Evolutionary conservation across 2,113 vertebrate genomes (phyloP), one percentile per base, ranked within the genome.

Genomic region (Notothenia rossii): DNA sequence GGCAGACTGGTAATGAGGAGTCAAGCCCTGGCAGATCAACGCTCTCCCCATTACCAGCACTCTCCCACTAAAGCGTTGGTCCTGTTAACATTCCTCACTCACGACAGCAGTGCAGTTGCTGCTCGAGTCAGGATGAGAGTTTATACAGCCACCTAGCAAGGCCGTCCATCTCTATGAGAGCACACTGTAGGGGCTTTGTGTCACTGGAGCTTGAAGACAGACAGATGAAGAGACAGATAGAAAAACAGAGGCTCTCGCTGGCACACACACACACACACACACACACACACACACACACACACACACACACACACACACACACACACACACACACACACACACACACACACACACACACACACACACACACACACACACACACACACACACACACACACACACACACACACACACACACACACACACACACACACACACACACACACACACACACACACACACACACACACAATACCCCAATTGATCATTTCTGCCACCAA

Each of bases 21-120:
- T 40, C 50, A 55, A 59, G 70, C 53, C 55, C 33, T 85, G 66
- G 79, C 81, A 83, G 86, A 84, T 74, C 72, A 60, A 73, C 72
- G 72, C 29, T 64, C 20, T 20, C 49, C 58, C 56, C 64, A 67
- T 73, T 49, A 82, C 69, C 48, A 64, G 60, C 40, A 43, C 64
- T 66, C 75, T 83, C 54, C 60, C 2, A 5, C 75, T 90, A 20
- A 93, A 93, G 81, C 88, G 87, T 77, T 89, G 69, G 50, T 84
- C 87, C 83, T 89, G 84, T 92, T 92, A 88, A 86, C 84, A 90
- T 93, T 92, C 82, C 74, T 86, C 82, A 66, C 68, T 85, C 82
- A 85, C 81, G 84, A 87, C 86, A 81, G 82, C 63, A 56, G 54
- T 79, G 72, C 88, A 63, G 25, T 60, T 72, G 70, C 71, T 64